Evolutionary conservation across 64 coral and sea anemone species (phyloP).

Genomic region (Pachyseris speciosa): DNA sequence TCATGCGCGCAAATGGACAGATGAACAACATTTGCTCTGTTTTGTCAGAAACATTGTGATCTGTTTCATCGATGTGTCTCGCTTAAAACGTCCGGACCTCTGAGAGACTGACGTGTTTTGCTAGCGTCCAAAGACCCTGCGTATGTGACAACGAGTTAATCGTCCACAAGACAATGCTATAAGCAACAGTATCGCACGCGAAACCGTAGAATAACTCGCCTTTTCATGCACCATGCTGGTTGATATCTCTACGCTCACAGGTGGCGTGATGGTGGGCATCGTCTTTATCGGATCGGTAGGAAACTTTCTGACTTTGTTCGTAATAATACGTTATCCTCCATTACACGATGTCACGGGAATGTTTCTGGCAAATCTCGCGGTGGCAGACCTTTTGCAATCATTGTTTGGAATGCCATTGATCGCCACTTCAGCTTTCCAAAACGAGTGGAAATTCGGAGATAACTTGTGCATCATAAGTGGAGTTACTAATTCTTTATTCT

Average conservation of each 20-base stretch:
- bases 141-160: background rate
- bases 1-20: too few species aligned
- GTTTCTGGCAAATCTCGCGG: conserved; percentile 70
- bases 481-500: conserved; percentile 73
- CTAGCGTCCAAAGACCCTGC: background rate
- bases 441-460: conserved; percentile 55
- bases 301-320: conserved; percentile 51
- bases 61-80: too few species aligned
- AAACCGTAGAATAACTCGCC: background rate
- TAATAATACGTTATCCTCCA: conserved; percentile 42
- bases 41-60: too few species aligned
- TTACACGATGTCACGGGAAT: conserved; percentile 63
- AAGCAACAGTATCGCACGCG: background rate
- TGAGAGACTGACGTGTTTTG: background rate
- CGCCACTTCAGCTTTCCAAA: conserved; percentile 46
- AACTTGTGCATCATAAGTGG: conserved; percentile 68
- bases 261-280: conserved; percentile 14
- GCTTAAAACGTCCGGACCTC: too few species aligned
- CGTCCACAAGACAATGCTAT: background rate
- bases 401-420: conserved; percentile 67
- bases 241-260: background rate
- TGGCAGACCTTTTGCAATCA: conserved; percentile 69
- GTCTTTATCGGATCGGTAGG: conserved; percentile 44
- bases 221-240: background rate
- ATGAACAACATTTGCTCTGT: too few species aligned